phyloP scores from a whole-genome alignment of 2,888 invertebrate species.

The Ormyrus labotus region DNA sequence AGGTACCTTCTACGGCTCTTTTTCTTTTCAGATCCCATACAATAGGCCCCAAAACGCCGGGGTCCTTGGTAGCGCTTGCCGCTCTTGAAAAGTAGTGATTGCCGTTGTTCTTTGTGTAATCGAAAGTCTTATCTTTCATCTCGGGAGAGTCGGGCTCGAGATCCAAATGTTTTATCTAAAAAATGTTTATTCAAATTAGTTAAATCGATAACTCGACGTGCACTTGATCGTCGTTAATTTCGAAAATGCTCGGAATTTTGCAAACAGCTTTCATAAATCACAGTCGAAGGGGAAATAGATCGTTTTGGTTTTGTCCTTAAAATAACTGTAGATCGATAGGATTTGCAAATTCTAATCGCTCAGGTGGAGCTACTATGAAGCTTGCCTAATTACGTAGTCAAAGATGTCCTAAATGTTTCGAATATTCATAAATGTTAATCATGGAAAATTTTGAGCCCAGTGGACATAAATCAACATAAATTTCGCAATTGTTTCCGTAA shows the following conservation, averaged over 20 bases:
- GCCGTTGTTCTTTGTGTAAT: slow-evolving; percentile 62
- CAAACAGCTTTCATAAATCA: too few relatives aligned
- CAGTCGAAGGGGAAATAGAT: too few relatives aligned
- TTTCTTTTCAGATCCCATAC: slow-evolving; percentile 90
- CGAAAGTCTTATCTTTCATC: slow-evolving; percentile 54
- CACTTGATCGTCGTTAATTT: too few relatives aligned
- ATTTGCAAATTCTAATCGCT: too few relatives aligned
- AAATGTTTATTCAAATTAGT: not conserved
- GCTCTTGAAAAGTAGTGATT: slow-evolving; percentile 79
- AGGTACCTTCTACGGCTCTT: slow-evolving; percentile 70
- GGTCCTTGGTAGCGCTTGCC: slow-evolving; percentile 84
- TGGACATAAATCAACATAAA: not conserved
- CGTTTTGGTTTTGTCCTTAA: too few relatives aligned
- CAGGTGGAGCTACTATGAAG: too few relatives aligned
- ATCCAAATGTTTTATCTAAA: slow-evolving; percentile 69
- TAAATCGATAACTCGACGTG: not conserved
- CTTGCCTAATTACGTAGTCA: too few relatives aligned
- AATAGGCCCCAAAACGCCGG: slow-evolving; percentile 89
- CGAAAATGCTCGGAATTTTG: too few relatives aligned
- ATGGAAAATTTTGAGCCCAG: not conserved
- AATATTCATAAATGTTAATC: too few relatives aligned
- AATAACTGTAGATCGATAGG: too few relatives aligned
- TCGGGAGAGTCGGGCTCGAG: slow-evolving; percentile 70
- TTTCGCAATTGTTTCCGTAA: not conserved
- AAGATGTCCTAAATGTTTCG: too few relatives aligned